Evolutionary conservation across 2,888 invertebrate species (phyloP), one percentile per base, ranked within the genome.

Genomic region (Mechanitis messenoides): DNA sequence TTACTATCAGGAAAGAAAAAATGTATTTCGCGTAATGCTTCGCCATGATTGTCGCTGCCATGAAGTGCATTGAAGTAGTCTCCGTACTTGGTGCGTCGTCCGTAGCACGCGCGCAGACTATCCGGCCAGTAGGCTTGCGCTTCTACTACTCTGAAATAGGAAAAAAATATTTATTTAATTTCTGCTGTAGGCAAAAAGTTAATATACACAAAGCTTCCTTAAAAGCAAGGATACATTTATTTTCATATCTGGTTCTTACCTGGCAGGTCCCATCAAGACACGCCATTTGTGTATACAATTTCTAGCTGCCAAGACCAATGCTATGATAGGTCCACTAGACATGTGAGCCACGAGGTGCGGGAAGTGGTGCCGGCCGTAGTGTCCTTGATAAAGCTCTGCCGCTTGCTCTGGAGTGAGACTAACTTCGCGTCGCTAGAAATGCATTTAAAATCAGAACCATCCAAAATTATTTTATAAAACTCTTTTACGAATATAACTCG

Each of bases 1-100:
- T 90, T 89, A 96, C 96, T 93, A 73, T 93, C 92, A 1, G 97
- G 96, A 83, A 96, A 97, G 83, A 98, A 97, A 82, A 95, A 97
- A 77, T 94, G 92, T 71, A 97, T 96, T 84, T 98, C 97, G 66
- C 93, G 90, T 58, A 93, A 59, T 0, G 96, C 94, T 55, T 92
- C 92, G 0, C 90, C 82, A 20, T 90, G 81, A 72, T 91, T 92
- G 65, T 92, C 92, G 68, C 97, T 97, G 7, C 95, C 96, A 79
- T 98, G 97, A 0, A 97, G 80, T 0, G 92, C 95, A 77, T 97
- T 96, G 64, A 92, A 91, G 62, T 92, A 91, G 71, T 93, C 92
- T 11, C 92, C 92, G 56, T 85, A 84, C 63, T 89, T 84, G 3
- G 91, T 87, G 58, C 85, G 91, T 9, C 92, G 91, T 0, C 96